A percentile compares a stretch with the other conserved stretches of the same genome.
phyloP scores from a whole-genome alignment of 1,140 invertebrate species.

The Cyclargus thomasi region DNA sequence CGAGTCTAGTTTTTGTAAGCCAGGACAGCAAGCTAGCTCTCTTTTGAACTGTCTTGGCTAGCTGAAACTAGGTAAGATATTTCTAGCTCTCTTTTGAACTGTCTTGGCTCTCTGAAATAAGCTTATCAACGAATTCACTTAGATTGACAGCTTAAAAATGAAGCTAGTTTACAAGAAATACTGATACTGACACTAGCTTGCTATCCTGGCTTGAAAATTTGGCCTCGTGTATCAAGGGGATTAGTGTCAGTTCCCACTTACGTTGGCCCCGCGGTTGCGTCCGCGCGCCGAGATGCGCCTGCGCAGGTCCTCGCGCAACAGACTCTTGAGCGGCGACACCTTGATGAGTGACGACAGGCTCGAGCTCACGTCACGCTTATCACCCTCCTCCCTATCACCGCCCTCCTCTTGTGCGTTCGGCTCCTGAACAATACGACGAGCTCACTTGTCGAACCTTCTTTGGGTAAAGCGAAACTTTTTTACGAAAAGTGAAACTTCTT shows the following conservation, averaged over 20 bases:
- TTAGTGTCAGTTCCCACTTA: slow-evolving; percentile 43
- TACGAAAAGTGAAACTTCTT: neutral
- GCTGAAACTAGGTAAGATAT: too few species aligned
- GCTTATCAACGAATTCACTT: too few species aligned
- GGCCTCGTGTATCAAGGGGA: too few species aligned
- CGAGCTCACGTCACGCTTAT: slow-evolving; percentile 78
- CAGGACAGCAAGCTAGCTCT: too few species aligned
- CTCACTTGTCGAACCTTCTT: neutral
- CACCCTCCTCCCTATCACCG: slow-evolving; percentile 41
- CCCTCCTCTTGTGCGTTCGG: slow-evolving; percentile 62
- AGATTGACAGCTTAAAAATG: too few species aligned
- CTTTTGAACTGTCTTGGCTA: too few species aligned
- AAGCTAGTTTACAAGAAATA: too few species aligned
- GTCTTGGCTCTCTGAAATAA: too few species aligned
- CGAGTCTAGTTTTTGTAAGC: too few species aligned
- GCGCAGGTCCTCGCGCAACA: slow-evolving; percentile 87
- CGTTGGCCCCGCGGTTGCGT: slow-evolving; percentile 58
- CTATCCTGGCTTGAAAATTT: too few species aligned
- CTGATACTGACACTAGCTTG: too few species aligned
- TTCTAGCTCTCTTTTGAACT: too few species aligned
- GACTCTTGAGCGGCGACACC: slow-evolving; percentile 88
- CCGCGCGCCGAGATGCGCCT: slow-evolving; percentile 81
- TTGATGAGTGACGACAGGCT: slow-evolving; percentile 81
- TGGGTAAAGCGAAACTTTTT: neutral
- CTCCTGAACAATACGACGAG: slow-evolving; percentile 41